A percentile compares a stretch with the other conserved stretches of the same genome.
Conservation (phyloP, 1,140 invertebrate genomes). For the Drosophila kikkawai region DNA sequence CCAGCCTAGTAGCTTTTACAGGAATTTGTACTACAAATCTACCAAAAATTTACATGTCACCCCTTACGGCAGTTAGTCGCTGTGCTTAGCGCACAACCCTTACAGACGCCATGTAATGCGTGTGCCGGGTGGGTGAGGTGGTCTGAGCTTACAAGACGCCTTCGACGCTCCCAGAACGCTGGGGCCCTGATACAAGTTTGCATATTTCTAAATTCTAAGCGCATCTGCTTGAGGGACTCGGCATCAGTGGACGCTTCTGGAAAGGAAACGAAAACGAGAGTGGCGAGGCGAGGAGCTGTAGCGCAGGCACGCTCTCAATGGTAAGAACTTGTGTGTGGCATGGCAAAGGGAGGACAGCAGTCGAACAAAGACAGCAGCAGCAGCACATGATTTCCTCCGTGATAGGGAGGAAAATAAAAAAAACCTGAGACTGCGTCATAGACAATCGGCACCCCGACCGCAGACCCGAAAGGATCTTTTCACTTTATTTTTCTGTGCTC, state of each 20-base stretch:
- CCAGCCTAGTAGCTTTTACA: constrained; percentile 83
- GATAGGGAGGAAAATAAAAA: constrained; percentile 53
- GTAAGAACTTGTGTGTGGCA: constrained; percentile 53
- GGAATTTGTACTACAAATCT: constrained; percentile 79
- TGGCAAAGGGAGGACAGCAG: constrained; percentile 11
- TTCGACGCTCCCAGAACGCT: constrained; percentile 47
- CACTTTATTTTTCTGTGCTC: constrained; percentile 66
- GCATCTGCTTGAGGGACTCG: constrained; percentile 68
- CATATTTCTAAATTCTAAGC: constrained; percentile 83
- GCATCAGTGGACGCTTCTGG: constrained; percentile 7
- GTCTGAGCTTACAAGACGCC: constrained; percentile 15
- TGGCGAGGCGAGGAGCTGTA: constrained; percentile 43
- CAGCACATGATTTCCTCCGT: constrained; percentile 67
- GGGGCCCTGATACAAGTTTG: constrained; percentile 79
- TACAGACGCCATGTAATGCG: constrained; percentile 48
- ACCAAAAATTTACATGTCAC: constrained; percentile 71
- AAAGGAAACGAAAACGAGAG: constrained; percentile 66
- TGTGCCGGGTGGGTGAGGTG: not conserved
- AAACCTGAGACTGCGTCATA: constrained; percentile 54
- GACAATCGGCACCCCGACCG: constrained; percentile 79
- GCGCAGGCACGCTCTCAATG: constrained; percentile 53
- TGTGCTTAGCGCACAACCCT: constrained; percentile 63
- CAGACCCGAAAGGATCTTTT: constrained; percentile 71
- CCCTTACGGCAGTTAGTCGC: constrained; percentile 33
- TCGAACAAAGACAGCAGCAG: constrained; percentile 32